A percentile compares a stretch with the other conserved stretches of the same genome.
Evolutionary conservation across 2,113 vertebrate species (phyloP).

Genomic region (Scopus umbretta): DNA sequence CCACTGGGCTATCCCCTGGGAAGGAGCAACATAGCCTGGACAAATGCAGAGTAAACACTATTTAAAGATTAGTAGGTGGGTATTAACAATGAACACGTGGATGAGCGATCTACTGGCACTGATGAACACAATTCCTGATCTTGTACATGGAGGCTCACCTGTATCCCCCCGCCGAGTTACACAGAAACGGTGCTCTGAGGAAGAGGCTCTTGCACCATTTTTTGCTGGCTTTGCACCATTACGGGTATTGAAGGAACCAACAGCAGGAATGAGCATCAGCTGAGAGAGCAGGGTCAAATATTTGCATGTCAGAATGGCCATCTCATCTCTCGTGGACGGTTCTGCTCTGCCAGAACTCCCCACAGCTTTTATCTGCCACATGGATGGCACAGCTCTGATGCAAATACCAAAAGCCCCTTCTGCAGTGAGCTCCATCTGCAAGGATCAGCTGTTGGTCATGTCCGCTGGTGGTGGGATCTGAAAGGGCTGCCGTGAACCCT

Average conservation of each 20-base stretch:
- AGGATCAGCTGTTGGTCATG: background rate
- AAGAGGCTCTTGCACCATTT: background rate
- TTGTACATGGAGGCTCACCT: rapidly evolving
- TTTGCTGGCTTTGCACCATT: background rate
- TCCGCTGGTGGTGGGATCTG: background rate
- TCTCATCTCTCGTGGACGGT: background rate
- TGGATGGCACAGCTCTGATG: background rate
- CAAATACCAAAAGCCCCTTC: background rate
- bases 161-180: rapidly evolving
- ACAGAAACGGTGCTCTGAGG: background rate
- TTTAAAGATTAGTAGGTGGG: background rate
- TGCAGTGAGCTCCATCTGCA: background rate
- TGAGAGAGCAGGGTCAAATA: background rate
- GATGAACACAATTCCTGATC: background rate
- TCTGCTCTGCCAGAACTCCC: background rate
- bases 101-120: background rate
- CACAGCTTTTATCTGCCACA: background rate
- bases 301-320: background rate
- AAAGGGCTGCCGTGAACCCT: background rate
- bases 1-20: background rate
- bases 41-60: background rate
- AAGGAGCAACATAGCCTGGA: background rate
- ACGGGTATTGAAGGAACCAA: background rate
- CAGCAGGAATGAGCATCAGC: background rate
- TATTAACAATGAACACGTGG: background rate